Base-by-base conservation (phyloP, 2,797 vertebrate genomes). In the Pogonophryne albipinna region DNA sequence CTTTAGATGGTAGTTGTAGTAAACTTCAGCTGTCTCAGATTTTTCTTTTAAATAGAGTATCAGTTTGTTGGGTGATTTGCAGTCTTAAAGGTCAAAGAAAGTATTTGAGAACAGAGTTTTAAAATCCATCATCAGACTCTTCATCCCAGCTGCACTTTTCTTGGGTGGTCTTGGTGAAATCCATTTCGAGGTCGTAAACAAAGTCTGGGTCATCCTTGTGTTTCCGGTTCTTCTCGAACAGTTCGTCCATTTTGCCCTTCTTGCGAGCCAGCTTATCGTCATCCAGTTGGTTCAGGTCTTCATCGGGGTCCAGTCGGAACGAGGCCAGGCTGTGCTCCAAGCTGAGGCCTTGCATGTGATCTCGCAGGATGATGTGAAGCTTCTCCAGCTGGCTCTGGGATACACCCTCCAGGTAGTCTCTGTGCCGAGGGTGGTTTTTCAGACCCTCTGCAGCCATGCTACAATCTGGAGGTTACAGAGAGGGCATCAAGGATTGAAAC, bases 201-300 rank as follows among this genome's bases (percentile, higher is more conserved):
- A 99, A 99, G 85, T 95, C 90, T 0, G 96, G 96, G 70, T 99
- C 97, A 0, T 96, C 96, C 79, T 94, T 97, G 81, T 50, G 95
- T 82, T 91, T 96, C 66, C 94, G 94, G 89, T 99, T 98, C 85
- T 91, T 96, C 85, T 99, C 95, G 0, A 99, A 99, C 45, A 99
- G 86, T 71, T 95, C 88, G 14, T 99, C 97, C 98, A 99, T 99
- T 85, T 97, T 94, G 44, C 90, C 94, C 86, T 99, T 99, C 87
- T 94, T 97, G 76, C 94, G 95, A 53, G 94, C 93, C 45, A 99
- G 92, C 13, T 97, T 95, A 23, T 94, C 92, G 9, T 99, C 97
- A 13, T 95, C 95, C 41, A 99, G 91, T 88, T 97, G 98, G 92
- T 99, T 99, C 57, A 99, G 92, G 83, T 99, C 97, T 78, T 97